Evolutionary conservation across 2,888 invertebrate species (phyloP).

Genomic region (Plagodis pulveraria): DNA sequence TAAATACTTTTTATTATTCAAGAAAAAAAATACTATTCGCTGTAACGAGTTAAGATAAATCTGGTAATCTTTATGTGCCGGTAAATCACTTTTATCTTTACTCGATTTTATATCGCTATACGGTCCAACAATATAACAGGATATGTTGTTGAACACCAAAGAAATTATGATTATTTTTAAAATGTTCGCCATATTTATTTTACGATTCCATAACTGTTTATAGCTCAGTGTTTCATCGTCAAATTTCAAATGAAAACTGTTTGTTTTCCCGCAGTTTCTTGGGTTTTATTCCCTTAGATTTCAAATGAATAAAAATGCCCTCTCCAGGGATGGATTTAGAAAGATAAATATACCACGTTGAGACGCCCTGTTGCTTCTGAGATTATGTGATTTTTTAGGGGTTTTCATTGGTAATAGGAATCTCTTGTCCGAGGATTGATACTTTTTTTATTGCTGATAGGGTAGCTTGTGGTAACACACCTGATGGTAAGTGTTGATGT

Average conservation of each 20-base stretch:
- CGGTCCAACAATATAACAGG: neutral
- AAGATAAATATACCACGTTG: conserved; percentile 6
- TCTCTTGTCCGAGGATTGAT: neutral
- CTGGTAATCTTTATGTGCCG: conserved; percentile 13
- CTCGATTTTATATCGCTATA: neutral
- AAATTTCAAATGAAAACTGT: conserved; percentile 14
- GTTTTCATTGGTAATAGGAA: neutral
- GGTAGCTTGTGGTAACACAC: too few species aligned
- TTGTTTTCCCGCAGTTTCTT: conserved; percentile 4
- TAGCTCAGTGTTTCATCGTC: conserved; percentile 5
- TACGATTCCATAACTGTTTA: neutral
- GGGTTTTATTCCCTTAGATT: conserved; percentile 17
- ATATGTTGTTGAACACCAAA: conserved; percentile 1
- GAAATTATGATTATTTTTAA: conserved; percentile 1
- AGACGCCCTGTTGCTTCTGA: neutral
- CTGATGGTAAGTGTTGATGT: too few species aligned
- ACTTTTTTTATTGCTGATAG: too few species aligned
- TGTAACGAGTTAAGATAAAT: conserved; percentile 8
- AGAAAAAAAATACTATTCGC: conserved; percentile 8
- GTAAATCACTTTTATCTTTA: conserved; percentile 5
- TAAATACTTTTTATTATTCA: conserved; percentile 4
- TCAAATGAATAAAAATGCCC: conserved; percentile 20
- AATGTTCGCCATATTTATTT: conserved; percentile 2
- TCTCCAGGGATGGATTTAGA: conserved; percentile 13
- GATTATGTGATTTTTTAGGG: neutral